phyloP scores from a whole-genome alignment of 1,140 invertebrate genomes.

The Ruditapes philippinarum region DNA sequence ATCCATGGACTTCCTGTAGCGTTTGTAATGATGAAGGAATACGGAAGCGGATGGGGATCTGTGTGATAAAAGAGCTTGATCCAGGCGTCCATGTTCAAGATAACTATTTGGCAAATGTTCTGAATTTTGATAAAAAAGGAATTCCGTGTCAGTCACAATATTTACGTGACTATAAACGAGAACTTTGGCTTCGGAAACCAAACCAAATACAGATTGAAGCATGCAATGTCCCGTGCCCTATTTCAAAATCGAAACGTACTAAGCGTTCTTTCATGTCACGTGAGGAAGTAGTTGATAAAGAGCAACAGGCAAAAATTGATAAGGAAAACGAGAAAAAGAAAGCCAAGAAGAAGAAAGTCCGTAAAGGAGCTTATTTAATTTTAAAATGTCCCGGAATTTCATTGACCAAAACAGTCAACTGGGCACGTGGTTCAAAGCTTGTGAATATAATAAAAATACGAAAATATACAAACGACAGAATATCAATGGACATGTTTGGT shows the following conservation, averaged over 20 bases:
- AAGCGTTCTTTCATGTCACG: not conserved
- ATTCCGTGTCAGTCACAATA: conserved; percentile 53
- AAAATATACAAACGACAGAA: not conserved
- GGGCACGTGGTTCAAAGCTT: conserved; percentile 30
- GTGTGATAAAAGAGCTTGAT: conserved; percentile 15
- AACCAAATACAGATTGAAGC: conserved; percentile 39
- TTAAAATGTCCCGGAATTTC: conserved; percentile 24
- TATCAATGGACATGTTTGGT: conserved; percentile 45
- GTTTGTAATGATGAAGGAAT: conserved; percentile 36
- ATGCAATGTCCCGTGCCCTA: not conserved
- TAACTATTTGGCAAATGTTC: not conserved
- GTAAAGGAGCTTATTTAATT: conserved; percentile 2
- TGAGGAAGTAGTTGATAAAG: not conserved
- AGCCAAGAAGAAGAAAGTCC: not conserved
- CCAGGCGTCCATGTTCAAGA: not conserved
- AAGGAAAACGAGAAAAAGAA: not conserved
- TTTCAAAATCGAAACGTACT: not conserved
- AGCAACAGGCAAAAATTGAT: not conserved
- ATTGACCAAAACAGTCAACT: conserved; percentile 1
- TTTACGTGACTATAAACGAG: conserved; percentile 3
- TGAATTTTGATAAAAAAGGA: not conserved
- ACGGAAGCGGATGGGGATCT: conserved; percentile 46
- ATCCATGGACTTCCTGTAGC: conserved; percentile 45
- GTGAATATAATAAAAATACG: not conserved
- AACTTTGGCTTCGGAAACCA: not conserved